A percentile compares a stretch with the other conserved stretches of the same genome.
phyloP scores from a whole-genome alignment of 2,113 vertebrate genomes.

The Mus spicilegus region DNA sequence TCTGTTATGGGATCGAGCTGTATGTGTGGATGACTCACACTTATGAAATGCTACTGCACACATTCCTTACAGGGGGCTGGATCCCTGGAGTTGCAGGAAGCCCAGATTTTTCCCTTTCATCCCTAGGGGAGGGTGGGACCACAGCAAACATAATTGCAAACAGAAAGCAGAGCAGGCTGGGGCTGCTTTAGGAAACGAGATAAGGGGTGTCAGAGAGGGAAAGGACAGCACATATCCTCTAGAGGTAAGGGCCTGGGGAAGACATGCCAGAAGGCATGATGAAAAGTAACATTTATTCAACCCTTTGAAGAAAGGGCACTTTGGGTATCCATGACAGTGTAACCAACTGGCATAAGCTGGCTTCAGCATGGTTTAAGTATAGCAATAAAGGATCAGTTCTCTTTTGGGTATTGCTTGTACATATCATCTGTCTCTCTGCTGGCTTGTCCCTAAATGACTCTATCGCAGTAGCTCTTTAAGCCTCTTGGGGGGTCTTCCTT shows the following conservation, averaged over 20 bases:
- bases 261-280: neutral
- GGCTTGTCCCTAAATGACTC: neutral
- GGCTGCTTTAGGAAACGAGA: no score
- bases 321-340: neutral
- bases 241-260: neutral
- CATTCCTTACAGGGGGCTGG: neutral
- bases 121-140: neutral
- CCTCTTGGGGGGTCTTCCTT: neutral
- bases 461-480: neutral
- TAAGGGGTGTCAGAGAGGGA: neutral
- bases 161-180: neutral
- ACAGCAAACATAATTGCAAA: neutral
- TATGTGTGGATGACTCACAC: neutral
- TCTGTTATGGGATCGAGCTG: neutral
- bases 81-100: neutral
- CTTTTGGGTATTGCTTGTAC: neutral
- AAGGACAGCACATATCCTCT: neutral
- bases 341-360: neutral
- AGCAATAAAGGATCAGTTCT: neutral
- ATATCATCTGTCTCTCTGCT: neutral
- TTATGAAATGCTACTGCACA: no score
- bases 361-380: neutral
- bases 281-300: neutral
- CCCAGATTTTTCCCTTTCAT: neutral
- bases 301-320: neutral